Evolutionary conservation across 2,888 invertebrate species (phyloP), one percentile per base, ranked within the genome.

Genomic region (Rotaria macrura): DNA sequence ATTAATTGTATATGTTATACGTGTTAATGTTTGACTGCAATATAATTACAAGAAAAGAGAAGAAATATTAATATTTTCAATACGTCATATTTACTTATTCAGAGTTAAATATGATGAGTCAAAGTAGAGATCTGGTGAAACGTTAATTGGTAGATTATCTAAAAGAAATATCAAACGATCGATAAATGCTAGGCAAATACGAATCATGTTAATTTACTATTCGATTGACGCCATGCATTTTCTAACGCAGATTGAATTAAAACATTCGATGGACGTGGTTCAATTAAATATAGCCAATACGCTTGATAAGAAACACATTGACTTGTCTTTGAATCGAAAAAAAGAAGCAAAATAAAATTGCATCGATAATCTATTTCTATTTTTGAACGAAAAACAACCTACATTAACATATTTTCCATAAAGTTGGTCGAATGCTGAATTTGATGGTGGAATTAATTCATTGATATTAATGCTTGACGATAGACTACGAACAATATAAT

Each of bases 141-240:
- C 20, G 43, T 40, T 43, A 29, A 74, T 74, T 23, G 25, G 38
- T 20, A 43, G 43, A 40, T 74, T 74, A 74, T 74, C 74, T 74
- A 74, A 43, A 43, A 25, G 20, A 65, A 29, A 9, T 14, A 47
- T 29, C 4, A n/a, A 65, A 65, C 2, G 29, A 55, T 25, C n/a
- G 20, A 55, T n/a, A 20, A 55, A 55, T 7, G 10, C 10, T 43
- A 43, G 43, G 10, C 43, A 7, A 1, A 49, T 17, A 49, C 17
- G 14, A 49, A 49, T 17, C 49, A 12, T 6, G 23, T 23, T 20
- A 40, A 43, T 23, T 74, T 74, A 74, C 74, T 74, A n/a, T 74
- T 74, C 6, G 74, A 40, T 74, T 74, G 74, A 38, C 74, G 74
- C 74, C 74, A 74, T 25, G 74, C 74, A 40, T 74, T 74, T 40